Conservation (phyloP, 2,888 invertebrate genomes). For the Rhamphomyia laevipes region DNA sequence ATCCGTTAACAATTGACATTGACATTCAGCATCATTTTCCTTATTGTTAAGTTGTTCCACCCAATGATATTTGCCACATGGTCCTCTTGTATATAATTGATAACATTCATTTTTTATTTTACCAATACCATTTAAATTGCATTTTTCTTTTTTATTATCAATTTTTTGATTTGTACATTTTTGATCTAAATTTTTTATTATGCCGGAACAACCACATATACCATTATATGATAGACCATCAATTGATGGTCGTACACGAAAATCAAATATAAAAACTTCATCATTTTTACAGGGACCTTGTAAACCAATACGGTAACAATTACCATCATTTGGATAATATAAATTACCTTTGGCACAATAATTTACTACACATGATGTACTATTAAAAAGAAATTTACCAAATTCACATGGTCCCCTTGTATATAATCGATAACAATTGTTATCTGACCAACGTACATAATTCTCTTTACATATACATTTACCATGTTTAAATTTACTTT, state of each 20-base stretch:
- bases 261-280: slow-evolving; percentile 70
- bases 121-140: slow-evolving; percentile 42
- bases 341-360: slow-evolving; percentile 65
- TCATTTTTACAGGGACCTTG: slow-evolving; percentile 62
- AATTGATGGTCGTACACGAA: slow-evolving; percentile 61
- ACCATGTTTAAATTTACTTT: slow-evolving; percentile 33
- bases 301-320: slow-evolving; percentile 67
- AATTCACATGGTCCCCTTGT: slow-evolving; percentile 65
- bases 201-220: slow-evolving; percentile 58
- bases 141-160: too few species aligned
- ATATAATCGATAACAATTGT: slow-evolving; percentile 66
- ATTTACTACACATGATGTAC: slow-evolving; percentile 54
- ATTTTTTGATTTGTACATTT: slow-evolving; percentile 22
- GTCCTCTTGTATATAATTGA: slow-evolving; percentile 64
- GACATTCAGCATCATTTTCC: not conserved
- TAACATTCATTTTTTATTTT: slow-evolving; percentile 58
- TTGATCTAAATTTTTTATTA: slow-evolving; percentile 35
- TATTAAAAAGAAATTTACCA: slow-evolving; percentile 56
- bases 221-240: slow-evolving; percentile 77
- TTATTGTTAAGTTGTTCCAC: slow-evolving; percentile 39
- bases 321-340: slow-evolving; percentile 59
- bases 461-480: slow-evolving; percentile 58
- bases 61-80: slow-evolving; percentile 62
- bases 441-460: slow-evolving; percentile 49
- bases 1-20: too few species aligned